These are phyloP conservation scores for Brachystomella parvula DNA, from an alignment of 1,140 invertebrate genomes.

Conservation along the genomic window DNA sequence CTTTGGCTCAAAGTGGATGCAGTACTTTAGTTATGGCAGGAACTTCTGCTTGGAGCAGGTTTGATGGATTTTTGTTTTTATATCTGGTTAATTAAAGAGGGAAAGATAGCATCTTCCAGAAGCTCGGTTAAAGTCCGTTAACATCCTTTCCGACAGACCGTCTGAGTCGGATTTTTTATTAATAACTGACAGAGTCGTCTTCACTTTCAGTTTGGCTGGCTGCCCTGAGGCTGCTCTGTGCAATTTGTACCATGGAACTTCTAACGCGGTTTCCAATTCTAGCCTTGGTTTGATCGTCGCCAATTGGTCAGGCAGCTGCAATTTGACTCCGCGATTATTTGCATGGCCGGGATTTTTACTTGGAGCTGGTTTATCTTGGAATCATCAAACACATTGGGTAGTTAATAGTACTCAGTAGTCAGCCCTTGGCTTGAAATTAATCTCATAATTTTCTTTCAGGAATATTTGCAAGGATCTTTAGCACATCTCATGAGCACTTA, in stretches of 20 bases:
- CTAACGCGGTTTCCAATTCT: slow-evolving; percentile 49
- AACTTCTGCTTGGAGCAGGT: slow-evolving; percentile 58
- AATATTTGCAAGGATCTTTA: slow-evolving; percentile 49
- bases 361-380: slow-evolving; percentile 57
- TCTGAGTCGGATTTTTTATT: not conserved
- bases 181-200: not conserved
- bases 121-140: too few species aligned
- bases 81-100: too few species aligned
- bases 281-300: slow-evolving; percentile 54
- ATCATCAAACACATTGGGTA: slow-evolving; percentile 51
- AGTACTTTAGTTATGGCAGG: slow-evolving; percentile 55
- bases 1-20: slow-evolving; percentile 49
- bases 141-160: too few species aligned
- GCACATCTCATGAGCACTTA: slow-evolving; percentile 54
- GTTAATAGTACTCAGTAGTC: slow-evolving; percentile 18
- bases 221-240: slow-evolving; percentile 57
- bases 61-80: too few species aligned
- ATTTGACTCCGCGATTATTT: slow-evolving; percentile 56
- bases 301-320: slow-evolving; percentile 58
- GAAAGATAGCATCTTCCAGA: too few species aligned
- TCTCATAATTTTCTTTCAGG: slow-evolving; percentile 41
- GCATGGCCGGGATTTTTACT: slow-evolving; percentile 59
- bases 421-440: not conserved
- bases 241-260: slow-evolving; percentile 54
- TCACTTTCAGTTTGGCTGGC: slow-evolving; percentile 50